These are phyloP conservation scores for Perodicticus potto DNA, from an alignment of 2,797 vertebrate genomes.

Conservation along the genomic window DNA sequence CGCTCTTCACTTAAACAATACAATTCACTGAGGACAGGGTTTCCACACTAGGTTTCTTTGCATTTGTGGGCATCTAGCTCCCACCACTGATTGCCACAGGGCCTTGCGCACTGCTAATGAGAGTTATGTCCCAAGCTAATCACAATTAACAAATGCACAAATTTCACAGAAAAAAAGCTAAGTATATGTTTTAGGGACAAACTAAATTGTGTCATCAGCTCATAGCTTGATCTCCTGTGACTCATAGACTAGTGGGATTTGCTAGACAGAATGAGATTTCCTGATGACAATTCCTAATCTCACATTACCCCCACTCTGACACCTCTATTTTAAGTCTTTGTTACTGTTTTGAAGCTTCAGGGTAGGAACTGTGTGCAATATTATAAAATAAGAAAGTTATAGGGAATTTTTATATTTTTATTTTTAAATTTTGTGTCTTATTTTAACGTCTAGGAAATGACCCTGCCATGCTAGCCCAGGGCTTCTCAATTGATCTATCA, in stretches of 20 bases:
- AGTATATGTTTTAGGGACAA: background rate
- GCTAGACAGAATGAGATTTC: constrained; percentile 68
- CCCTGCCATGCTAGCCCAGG: background rate
- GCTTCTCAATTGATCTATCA: background rate
- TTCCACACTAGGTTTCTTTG: background rate
- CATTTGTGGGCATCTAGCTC: background rate
- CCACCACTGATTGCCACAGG: background rate
- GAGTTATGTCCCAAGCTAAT: background rate
- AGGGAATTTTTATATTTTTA: background rate
- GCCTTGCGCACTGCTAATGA: background rate
- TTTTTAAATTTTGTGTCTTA: constrained; percentile 8
- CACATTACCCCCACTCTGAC: background rate
- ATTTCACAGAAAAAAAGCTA: background rate
- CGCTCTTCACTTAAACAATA: background rate
- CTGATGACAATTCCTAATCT: constrained; percentile 63
- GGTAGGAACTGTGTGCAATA: constrained; percentile 34
- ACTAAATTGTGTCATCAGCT: background rate
- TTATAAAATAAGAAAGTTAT: constrained; percentile 21
- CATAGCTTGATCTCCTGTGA: background rate
- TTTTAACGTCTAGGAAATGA: constrained; percentile 46
- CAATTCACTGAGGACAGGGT: background rate
- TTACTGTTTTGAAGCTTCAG: constrained; percentile 62
- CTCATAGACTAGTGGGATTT: constrained; percentile 52
- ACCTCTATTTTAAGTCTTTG: constrained; percentile 72
- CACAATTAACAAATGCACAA: background rate